Base-by-base conservation (phyloP, 1,140 invertebrate genomes). In the Orchesella cincta region DNA sequence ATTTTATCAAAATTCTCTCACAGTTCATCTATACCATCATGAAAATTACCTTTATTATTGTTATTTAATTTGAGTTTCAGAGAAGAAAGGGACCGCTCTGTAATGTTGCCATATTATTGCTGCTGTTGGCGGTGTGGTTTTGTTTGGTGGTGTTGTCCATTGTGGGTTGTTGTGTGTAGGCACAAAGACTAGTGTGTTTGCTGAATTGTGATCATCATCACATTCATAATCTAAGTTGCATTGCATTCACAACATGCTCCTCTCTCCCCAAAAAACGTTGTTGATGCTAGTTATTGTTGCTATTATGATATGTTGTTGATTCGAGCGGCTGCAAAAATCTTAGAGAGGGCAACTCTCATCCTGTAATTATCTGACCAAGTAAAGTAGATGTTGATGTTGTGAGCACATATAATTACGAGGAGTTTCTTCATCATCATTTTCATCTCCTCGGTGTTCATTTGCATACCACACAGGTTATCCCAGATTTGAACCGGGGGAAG, bases 311-410 rank as follows among this genome's bases (percentile, higher is more conserved):
- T n/a, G 14, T 57, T 14, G 14, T 18, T 67, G 62, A 67, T 33
- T 31, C 26, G 23, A 67, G 62, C 62, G 62, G 62, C 62, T 67
- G 62, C 62, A 67, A 67, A 67, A 67, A 67, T 73, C 35, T 64
- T 54, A 64, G 57, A 74, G 39, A 74, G 57, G 76, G 57, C 76
- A 73, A 57, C 76, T 31, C 23, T 23, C 71, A 74, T 36, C 57
- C 54, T 35, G 35, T 74, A 77, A 74, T 77, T 77, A 77, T 52
- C 72, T 74, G n/a, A 29, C 62, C 52, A 74, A 52, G 57, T 74
- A 77, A 77, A 77, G 76, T 77, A 77, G 76, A 77, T 77, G 76
- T 77, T 77, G 76, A 77, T 74, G 76, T 77, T 57, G 76, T 73
- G 71, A 74, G 52, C 72, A 74, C 72, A 74, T 74, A 74, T 77